Percentiles rank a stretch among this genome's conserved stretches.
Conservation (phyloP, 2,888 invertebrate genomes). For the Anthophora plumipes region DNA sequence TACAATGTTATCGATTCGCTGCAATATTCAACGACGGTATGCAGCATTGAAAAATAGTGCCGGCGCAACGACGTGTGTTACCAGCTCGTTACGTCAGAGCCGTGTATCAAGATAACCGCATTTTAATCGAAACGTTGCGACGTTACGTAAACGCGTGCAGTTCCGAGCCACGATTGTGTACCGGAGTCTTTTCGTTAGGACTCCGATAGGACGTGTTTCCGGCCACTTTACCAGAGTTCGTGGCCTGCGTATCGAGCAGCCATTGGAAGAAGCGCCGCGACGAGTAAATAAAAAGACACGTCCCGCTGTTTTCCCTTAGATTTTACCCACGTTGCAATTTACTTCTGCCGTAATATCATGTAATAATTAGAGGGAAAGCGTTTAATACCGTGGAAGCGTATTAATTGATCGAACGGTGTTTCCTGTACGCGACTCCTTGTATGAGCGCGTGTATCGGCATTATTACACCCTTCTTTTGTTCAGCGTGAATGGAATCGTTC, state of each 20-base stretch:
- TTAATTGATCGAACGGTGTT: neutral
- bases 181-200: neutral
- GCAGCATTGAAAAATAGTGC: neutral
- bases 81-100: neutral
- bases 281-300: no score
- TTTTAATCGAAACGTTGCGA: conserved; percentile 29
- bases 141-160: conserved; percentile 35
- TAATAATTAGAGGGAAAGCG: neutral
- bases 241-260: conserved; percentile 1
- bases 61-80: no score
- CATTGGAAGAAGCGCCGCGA: neutral
- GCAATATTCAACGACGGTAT: conserved; percentile 1
- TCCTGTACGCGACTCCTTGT: no score
- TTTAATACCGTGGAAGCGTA: neutral
- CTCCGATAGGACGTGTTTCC: neutral
- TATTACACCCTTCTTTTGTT: neutral
- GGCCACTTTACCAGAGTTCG: conserved; percentile 24
- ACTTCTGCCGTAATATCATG: neutral
- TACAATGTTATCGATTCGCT: neutral
- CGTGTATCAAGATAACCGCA: neutral
- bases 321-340: neutral
- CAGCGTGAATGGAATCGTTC: no score
- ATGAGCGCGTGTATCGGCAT: no score
- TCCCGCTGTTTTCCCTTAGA: no score
- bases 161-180: neutral